These are phyloP conservation scores for Leptothorax acervorum DNA, from an alignment of 2,888 invertebrate genomes.

Conservation along the genomic window DNA sequence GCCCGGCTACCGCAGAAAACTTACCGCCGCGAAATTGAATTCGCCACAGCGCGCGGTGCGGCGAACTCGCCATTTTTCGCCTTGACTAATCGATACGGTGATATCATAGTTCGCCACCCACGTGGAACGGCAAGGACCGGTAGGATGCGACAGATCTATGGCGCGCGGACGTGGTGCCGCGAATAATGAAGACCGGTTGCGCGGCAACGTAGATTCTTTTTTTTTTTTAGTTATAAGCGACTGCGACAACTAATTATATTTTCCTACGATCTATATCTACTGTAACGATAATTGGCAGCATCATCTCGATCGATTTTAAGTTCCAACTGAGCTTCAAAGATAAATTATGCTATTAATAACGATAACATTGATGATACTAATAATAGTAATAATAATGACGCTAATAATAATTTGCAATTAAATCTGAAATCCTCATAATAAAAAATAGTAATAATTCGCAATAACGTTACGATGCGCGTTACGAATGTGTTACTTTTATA, in stretches of 20 bases:
- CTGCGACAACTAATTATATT: constrained; percentile 7
- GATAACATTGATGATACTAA: not conserved
- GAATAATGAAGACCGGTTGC: constrained; percentile 45
- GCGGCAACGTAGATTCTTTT: constrained; percentile 9
- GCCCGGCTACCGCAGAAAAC: constrained; percentile 38
- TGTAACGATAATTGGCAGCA: not conserved
- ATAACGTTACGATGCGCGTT: not conserved
- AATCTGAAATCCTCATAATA: not conserved
- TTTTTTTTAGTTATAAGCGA: not conserved
- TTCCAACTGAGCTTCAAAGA: not conserved
- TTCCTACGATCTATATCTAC: not conserved
- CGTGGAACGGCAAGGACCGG: constrained; percentile 24
- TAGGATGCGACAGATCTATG: constrained; percentile 32
- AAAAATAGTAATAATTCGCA: not conserved
- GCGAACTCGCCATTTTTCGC: constrained; percentile 48
- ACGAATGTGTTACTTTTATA: not conserved
- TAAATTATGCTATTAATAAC: not conserved
- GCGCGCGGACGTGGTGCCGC: not conserved
- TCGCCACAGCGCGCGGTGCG: constrained; percentile 40
- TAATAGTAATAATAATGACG: not conserved
- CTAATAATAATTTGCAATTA: constrained; percentile 7
- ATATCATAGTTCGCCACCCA: constrained; percentile 43
- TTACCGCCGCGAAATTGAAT: constrained; percentile 51
- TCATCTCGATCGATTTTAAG: not conserved
- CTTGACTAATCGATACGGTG: constrained; percentile 49